Percentiles rank a stretch among this genome's conserved stretches.
phyloP scores from a whole-genome alignment of 1,140 invertebrate species.

The Eurosta solidaginis region DNA sequence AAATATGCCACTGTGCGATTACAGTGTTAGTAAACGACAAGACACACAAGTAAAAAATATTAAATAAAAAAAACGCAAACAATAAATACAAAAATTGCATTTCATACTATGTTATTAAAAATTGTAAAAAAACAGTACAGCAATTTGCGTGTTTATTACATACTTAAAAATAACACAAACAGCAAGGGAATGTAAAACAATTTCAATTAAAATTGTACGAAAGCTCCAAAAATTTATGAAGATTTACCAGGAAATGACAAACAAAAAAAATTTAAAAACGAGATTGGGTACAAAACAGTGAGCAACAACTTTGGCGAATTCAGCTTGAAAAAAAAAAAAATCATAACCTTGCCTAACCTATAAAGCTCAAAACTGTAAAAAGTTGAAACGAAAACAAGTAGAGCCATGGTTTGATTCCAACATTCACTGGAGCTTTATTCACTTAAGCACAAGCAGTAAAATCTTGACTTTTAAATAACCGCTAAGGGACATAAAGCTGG shows the following conservation, averaged over 20 bases:
- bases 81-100: neutral
- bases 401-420: too few relatives aligned
- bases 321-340: neutral
- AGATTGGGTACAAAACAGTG: too few relatives aligned
- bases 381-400: neutral
- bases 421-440: too few relatives aligned
- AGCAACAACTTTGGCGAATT: neutral
- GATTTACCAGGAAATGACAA: neutral
- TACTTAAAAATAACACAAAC: neutral
- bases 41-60: neutral
- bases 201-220: slow-evolving; percentile 12
- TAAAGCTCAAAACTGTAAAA: neutral
- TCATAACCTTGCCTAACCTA: neutral
- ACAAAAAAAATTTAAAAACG: neutral
- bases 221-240: slow-evolving; percentile 11
- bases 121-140: neutral
- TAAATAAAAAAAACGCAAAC: neutral
- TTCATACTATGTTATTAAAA: neutral
- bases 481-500: too few relatives aligned
- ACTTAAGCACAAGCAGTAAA: too few relatives aligned
- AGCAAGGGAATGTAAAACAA: neutral
- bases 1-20: neutral
- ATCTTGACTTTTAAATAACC: too few relatives aligned
- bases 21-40: neutral
- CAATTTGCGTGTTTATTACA: neutral